Evolutionary conservation across 2,113 vertebrate species (phyloP), one percentile per base, ranked within the genome.

Genomic region (Falcunculus frontatus): DNA sequence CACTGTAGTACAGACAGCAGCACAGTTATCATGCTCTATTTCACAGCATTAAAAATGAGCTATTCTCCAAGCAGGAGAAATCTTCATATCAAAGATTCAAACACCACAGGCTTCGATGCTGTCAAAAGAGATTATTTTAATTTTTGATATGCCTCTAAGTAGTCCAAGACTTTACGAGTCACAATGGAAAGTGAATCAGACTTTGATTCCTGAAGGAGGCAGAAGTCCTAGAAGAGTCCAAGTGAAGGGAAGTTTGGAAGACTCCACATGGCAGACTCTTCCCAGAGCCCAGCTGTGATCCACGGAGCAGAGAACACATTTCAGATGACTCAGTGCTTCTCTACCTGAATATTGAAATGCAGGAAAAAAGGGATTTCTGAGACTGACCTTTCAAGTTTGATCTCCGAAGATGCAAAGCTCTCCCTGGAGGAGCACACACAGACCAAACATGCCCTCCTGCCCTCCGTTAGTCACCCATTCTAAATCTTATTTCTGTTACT

Each of bases 31-130:
- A 93, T 20, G 85, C 95, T 95, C 93, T 96, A 56, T 81, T 95
- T 96, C 88, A 76, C 90, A 93, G 76, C 76, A 83, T 84, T 78
- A 84, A 79, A 90, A 93, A 94, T 60, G 49, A 92, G 72, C 83
- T 62, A 17, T 62, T 77, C 88, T 87, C 22, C 73, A 81, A 90
- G 92, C 49, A 68, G 56, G 18, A 90, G n/a, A 90, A 96, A 68
- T 56, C 74, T 86, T 96, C 73, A 41, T 81, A 87, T 68, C 78
- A 90, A 91, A 95, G 70, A 95, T 74, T 88, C 72, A 93, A 93
- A 69, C 63, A 72, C 67, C 47, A 94, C 47, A 60, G 76, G 68
- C 76, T 93, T 77, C 1, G 0, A 23, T 29, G 68, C 68, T 92
- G 59, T 64, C 89, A 87, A 26, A 90, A 89, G 63, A 80, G 32